Percentiles rank a stretch among this genome's conserved stretches.
Conservation (phyloP, 1,140 invertebrate genomes). For the Trichoplusia ni region DNA sequence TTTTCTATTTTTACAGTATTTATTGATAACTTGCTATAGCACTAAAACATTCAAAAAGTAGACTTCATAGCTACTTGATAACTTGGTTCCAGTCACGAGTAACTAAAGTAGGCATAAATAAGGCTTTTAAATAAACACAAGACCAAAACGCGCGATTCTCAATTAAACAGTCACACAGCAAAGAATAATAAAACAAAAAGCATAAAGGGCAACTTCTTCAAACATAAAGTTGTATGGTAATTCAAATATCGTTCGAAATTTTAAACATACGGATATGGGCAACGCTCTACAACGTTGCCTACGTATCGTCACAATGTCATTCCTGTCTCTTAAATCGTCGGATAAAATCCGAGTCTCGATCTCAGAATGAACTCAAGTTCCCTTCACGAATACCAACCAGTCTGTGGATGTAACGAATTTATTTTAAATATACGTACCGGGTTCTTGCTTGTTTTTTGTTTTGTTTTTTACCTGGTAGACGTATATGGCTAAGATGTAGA, state of each 20-base stretch:
- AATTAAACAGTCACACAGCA: neutral
- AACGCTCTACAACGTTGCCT: slow-evolving; percentile 48
- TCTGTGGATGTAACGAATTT: slow-evolving; percentile 19
- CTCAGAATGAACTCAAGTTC: slow-evolving; percentile 32
- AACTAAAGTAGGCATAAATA: too few species aligned
- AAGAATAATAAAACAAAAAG: neutral
- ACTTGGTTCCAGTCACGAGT: too few species aligned
- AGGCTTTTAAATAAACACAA: neutral
- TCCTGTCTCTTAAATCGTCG: slow-evolving; percentile 58
- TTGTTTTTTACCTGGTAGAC: slow-evolving; percentile 21
- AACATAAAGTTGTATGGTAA: slow-evolving; percentile 37
- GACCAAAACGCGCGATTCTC: neutral
- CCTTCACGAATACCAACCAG: slow-evolving; percentile 38
- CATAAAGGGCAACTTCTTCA: slow-evolving; percentile 20
- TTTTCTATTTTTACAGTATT: too few species aligned
- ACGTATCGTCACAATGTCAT: slow-evolving; percentile 45
- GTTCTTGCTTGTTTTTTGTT: slow-evolving; percentile 2
- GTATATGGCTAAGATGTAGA: slow-evolving; percentile 12
- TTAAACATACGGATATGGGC: slow-evolving; percentile 44
- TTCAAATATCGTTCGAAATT: slow-evolving; percentile 46
- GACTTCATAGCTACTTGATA: too few species aligned
- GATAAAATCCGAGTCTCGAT: slow-evolving; percentile 41
- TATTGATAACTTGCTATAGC: too few species aligned
- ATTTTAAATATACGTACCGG: slow-evolving; percentile 13
- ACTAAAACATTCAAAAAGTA: too few species aligned